Conservation (phyloP, 2,888 invertebrate genomes). For the Sarcophaga caerulescens region DNA sequence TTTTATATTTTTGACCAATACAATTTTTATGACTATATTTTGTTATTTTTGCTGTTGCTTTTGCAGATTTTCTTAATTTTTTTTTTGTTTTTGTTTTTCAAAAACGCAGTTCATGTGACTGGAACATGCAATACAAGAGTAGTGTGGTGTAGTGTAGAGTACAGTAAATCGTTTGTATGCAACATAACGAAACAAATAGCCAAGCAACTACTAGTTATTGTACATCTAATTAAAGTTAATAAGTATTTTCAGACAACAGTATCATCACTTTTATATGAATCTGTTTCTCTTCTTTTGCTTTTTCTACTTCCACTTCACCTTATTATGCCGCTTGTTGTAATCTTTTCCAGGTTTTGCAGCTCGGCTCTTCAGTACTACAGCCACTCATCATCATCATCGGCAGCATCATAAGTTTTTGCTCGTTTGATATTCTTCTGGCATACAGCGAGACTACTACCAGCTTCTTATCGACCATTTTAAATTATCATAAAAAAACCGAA, state of each 20-base stretch:
- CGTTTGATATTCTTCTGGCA: no score
- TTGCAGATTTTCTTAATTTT: no score
- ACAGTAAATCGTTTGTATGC: background rate
- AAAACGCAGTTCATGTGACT: no score
- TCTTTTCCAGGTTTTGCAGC: no score
- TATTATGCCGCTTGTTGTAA: no score
- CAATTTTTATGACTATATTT: slow-evolving; percentile 4
- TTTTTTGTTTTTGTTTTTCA: background rate
- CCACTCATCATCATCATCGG: no score
- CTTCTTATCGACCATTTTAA: slow-evolving; percentile 48
- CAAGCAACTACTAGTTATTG: slow-evolving; percentile 49
- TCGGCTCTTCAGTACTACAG: no score
- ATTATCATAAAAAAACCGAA: slow-evolving; percentile 50
- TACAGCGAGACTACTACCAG: no score
- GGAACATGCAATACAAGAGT: no score
- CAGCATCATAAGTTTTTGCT: no score
- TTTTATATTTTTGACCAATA: slow-evolving; percentile 50
- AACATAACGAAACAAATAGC: slow-evolving; percentile 31
- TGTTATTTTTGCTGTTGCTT: no score
- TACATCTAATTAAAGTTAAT: slow-evolving; percentile 67
- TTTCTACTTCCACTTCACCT: background rate
- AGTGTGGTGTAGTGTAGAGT: no score
- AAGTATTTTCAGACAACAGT: slow-evolving; percentile 66
- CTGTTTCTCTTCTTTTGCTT: slow-evolving; percentile 26
- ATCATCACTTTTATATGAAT: slow-evolving; percentile 65